Evolutionary conservation across 64 coral and sea anemone genomes (phyloP), one percentile per base, ranked within the genome.

Genomic region (Montipora foliosa): DNA sequence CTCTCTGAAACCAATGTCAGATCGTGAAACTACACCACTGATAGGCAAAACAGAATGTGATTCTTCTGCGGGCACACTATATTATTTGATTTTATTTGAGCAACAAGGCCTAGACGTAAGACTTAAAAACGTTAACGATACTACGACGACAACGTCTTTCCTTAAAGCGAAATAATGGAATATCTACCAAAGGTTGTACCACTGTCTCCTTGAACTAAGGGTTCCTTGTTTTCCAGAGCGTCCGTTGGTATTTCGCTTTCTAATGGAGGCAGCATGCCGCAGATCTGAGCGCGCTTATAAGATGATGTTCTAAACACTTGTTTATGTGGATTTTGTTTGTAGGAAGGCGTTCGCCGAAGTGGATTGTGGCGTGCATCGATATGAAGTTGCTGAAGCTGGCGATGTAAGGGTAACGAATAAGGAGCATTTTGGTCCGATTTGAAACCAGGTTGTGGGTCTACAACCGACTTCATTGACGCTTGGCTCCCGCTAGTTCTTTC

Each of bases 221-320:
- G 82, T 20, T 86, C 82, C n/a, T 16, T 86, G 44, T 86, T 86
- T 71, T 72, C 82, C 19, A 86, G 66, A 49, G 66, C 67, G 8
- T 86, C 66, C 3, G 66, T 69, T 4, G 84, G 50, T 3, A 62
- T 69, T 55, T 91, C 93, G 67, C 85, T 87, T 77, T 98, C 96
- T 89, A 98, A 92, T 5, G 96, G 96, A 59, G 96, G 96, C 9
- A 98, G 45, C 45, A 98, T 87, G 5, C 88, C 92, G 37, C 89
- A 98, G 73, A 98, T 98, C 75, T 98, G 96, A 20, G 96, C 96
- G 8, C 91, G 82, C 78, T 98, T 98, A 71, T 98, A 98, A 37
- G 96, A 98, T 4, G 96, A 98, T 60, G 96, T 98, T 59, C 96
- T 75, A 89, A 94, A 98, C 24, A 98, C 96, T 58, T 94, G 96